Conservation (phyloP, 1,140 invertebrate genomes). For the Hylyphantes graminicola region DNA sequence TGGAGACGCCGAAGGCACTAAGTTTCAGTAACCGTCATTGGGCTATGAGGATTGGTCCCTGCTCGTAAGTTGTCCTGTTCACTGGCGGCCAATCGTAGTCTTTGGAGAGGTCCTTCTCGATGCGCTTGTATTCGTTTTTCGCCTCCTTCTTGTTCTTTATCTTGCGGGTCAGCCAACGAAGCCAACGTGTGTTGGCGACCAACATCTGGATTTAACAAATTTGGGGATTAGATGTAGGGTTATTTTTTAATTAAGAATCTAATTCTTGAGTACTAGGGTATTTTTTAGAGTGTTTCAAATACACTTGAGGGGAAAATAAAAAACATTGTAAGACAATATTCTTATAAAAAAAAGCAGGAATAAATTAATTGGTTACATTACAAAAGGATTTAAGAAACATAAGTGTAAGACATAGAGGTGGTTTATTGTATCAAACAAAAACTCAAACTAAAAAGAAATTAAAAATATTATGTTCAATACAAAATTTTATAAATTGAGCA, state of each 20-base stretch:
- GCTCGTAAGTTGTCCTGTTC: constrained; percentile 29
- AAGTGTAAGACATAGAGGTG: too few relatives aligned
- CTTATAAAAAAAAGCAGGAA: too few relatives aligned
- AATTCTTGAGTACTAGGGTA: neutral
- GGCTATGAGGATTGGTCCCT: constrained; percentile 36
- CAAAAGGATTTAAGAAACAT: neutral
- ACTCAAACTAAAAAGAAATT: too few relatives aligned
- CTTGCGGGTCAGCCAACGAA: constrained; percentile 19
- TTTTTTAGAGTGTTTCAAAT: neutral
- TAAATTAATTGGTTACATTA: too few relatives aligned
- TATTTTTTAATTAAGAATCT: neutral
- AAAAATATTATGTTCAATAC: too few relatives aligned
- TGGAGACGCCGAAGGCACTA: constrained; percentile 48
- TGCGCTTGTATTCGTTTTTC: constrained; percentile 55
- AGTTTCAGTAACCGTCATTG: constrained; percentile 52
- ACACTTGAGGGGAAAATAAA: neutral
- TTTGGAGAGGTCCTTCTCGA: constrained; percentile 29
- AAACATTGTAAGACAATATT: neutral
- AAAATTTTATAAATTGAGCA: too few relatives aligned
- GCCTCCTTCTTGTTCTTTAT: constrained; percentile 54
- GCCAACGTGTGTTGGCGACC: constrained; percentile 37
- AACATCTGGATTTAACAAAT: constrained; percentile 37
- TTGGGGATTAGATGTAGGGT: neutral
- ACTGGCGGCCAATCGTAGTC: constrained; percentile 45
- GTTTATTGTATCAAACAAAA: too few relatives aligned